Base-by-base conservation (phyloP, 2,113 vertebrate genomes). In the Takifugu flavidus region DNA sequence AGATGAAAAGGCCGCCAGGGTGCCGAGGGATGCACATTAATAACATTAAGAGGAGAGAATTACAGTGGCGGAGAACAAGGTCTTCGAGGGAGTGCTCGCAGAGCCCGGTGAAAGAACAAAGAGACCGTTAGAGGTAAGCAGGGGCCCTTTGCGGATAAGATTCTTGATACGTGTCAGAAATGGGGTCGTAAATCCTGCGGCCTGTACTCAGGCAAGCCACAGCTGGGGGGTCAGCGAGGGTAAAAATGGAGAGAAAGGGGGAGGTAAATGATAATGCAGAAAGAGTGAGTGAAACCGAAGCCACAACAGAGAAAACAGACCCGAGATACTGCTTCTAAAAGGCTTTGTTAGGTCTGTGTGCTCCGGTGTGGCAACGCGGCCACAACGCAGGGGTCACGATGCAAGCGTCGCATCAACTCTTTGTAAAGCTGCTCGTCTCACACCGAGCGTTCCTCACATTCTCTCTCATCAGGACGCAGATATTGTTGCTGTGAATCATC, bases 31-130 rank as follows among this genome's bases (percentile, higher is more conserved):
- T 82, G 72, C 68, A 65, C 80, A 85, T 82, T 86, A 82, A 78
- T 80, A 83, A 83, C 82, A 87, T 86, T 87, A 84, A 67, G 73
- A 74, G 45, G 56, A 72, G 67, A 80, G 83, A 86, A 78, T 82
- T 86, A 87, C 84, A 85, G 67, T 77, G 82, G 62, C 68, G 6
- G 70, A 70, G 77, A 75, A 79, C 72, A 82, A 79, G 85, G 84
- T 79, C 80, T 79, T 70, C 50, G 49, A 70, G 74, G 79, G 82
- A 79, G 79, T 70, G 66, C 79, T 70, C 44, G 1, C 53, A 47
- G 56, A 55, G 73, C 75, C 61, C 26, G 6, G 51, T 2, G 57
- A 57, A 70, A 81, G 85, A 82, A 87, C 82, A 89, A 87, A 85
- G 80, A 50, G 65, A 82, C 74, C 55, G 78, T 53, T 67, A 43